These are phyloP conservation scores for Hydrotaea cyrtoneurina DNA, from an alignment of 2,888 invertebrate genomes.

Conservation along the genomic window DNA sequence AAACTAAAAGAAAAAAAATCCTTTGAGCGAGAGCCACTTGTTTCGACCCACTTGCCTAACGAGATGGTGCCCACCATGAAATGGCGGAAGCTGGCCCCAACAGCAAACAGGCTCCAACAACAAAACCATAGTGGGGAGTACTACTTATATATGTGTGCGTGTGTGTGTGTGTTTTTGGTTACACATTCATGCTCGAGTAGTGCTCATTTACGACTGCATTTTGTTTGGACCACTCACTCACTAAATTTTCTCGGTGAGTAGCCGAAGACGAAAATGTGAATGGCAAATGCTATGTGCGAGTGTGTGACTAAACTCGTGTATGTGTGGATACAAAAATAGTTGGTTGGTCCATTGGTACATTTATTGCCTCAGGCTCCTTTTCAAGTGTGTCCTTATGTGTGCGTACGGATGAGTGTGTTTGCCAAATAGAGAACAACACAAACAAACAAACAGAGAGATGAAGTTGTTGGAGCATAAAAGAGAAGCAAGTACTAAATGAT, in stretches of 20 bases:
- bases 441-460: neutral
- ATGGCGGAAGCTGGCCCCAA: slow-evolving; percentile 31
- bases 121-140: too few species aligned
- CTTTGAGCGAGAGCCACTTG: neutral
- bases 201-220: slow-evolving; percentile 34
- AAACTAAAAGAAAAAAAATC: neutral
- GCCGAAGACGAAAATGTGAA: slow-evolving; percentile 26
- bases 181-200: slow-evolving; percentile 37
- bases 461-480: too few species aligned
- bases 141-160: too few species aligned
- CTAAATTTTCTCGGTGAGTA: slow-evolving; percentile 14
- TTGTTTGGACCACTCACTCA: slow-evolving; percentile 1
- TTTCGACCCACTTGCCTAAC: slow-evolving; percentile 1
- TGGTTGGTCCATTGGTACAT: slow-evolving; percentile 22
- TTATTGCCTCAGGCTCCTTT: slow-evolving; percentile 24
- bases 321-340: slow-evolving; percentile 17
- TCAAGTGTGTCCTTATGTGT: slow-evolving; percentile 5
- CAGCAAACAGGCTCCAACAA: neutral
- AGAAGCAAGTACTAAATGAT: too few species aligned
- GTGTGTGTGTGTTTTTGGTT: slow-evolving; percentile 10
- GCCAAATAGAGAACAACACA: too few species aligned
- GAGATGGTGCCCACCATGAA: slow-evolving; percentile 29
- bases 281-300: neutral
- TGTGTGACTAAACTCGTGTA: neutral
- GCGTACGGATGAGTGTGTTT: neutral